A percentile compares a stretch with the other conserved stretches of the same genome.
Evolutionary conservation across 2,797 vertebrate genomes (phyloP).

Genomic region (Chelidonichthys spinosus): DNA sequence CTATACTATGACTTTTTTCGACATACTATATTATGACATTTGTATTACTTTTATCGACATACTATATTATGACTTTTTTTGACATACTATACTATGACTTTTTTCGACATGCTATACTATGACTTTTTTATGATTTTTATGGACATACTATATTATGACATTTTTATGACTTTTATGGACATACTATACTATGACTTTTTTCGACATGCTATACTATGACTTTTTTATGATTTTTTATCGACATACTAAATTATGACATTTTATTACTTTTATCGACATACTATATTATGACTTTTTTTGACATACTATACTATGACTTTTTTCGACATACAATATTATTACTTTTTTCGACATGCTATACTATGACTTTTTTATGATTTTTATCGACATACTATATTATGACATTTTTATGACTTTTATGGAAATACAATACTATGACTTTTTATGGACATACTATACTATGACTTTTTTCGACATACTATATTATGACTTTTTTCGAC

Average conservation of each 20-base stretch:
- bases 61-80: background rate
- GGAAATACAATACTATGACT: background rate
- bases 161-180: too few relatives aligned
- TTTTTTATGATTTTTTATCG: too few relatives aligned
- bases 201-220: background rate
- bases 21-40: background rate
- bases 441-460: background rate
- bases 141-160: too few relatives aligned
- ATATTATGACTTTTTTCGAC: background rate
- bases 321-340: background rate
- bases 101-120: background rate
- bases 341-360: background rate
- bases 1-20: too few relatives aligned
- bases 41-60: too few relatives aligned
- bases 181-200: background rate
- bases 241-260: background rate
- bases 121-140: too few relatives aligned
- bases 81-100: background rate
- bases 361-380: background rate
- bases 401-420: background rate
- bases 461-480: too few relatives aligned
- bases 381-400: background rate
- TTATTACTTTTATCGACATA: too few relatives aligned
- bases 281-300: too few relatives aligned
- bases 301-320: too few relatives aligned